Percentiles rank a stretch among this genome's conserved stretches.
These are phyloP conservation scores for Gallinago jamesoni DNA, from an alignment of 2,113 vertebrate genomes.

Conservation along the genomic window DNA sequence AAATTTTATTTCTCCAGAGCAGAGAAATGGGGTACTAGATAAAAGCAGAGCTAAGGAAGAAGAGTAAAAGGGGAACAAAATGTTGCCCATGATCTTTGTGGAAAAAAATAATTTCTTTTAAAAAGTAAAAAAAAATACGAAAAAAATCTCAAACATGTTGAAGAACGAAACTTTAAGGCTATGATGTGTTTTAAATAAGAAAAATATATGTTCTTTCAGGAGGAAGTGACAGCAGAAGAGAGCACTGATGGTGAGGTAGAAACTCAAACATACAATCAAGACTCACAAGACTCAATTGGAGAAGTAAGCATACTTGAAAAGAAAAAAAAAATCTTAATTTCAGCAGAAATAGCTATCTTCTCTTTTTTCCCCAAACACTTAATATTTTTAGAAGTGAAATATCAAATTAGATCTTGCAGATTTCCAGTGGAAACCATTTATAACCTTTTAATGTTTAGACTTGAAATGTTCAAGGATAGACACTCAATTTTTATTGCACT, in stretches of 20 bases:
- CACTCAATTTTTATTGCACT: not conserved
- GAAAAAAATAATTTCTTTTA: not conserved
- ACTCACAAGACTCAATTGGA: conserved; percentile 84
- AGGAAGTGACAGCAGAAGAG: conserved; percentile 88
- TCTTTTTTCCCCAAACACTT: too few relatives aligned
- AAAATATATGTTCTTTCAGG: conserved; percentile 70
- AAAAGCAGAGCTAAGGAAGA: not conserved
- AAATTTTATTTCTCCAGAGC: not conserved
- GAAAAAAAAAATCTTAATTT: not conserved
- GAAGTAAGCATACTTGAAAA: conserved; percentile 77
- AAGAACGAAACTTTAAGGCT: not conserved
- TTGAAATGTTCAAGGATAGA: not conserved
- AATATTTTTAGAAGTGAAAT: not conserved
- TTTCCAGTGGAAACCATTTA: not conserved
- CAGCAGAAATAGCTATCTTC: not conserved
- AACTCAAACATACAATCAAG: conserved; percentile 85
- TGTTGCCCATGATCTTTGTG: not conserved
- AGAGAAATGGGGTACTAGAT: not conserved
- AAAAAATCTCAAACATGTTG: not conserved
- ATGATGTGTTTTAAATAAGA: not conserved
- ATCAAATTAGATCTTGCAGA: not conserved
- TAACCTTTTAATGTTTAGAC: not conserved
- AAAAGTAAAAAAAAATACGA: not conserved
- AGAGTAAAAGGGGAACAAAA: not conserved
- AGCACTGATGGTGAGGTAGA: conserved; percentile 88